Base-by-base conservation (phyloP, 2,113 vertebrate species). In the Reinhardtius hippoglossoides region DNA sequence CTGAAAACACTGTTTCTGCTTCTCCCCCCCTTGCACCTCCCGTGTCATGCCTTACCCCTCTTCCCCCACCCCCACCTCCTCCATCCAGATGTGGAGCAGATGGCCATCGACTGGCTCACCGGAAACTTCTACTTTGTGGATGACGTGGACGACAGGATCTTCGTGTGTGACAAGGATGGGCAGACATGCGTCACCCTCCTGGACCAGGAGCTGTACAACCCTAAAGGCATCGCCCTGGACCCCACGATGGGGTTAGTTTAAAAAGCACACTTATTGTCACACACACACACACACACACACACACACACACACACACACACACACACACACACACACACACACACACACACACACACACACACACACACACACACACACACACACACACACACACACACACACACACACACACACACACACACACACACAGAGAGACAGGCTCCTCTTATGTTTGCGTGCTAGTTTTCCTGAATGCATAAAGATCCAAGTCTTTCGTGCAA, bases 91-190 rank as follows among this genome's bases (percentile, higher is more conserved):
- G 98, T 99, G 85, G 97, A 99, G 81, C 98, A 99, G 95, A 99
- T 99, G 97, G 98, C 97, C 42, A 97, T 99, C 0, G 98, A 99
- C 88, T 99, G 98, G 98, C 95, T 99, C 54, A 99, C 98, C 0
- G 97, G 97, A 87, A 99, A 99, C 94, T 97, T 99, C 95, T 99
- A 99, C 94, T 99, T 99, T 37, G 97, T 99, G 90, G 98, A 99
- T 64, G 97, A 99, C 86, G 97, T 99, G 1, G 97, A 99, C 0
- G 97, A 99, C 87, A 94, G 97, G 71, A 97, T 99, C 91, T 99
- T 99, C 0, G 97, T 99, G 68, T 99, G 98, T 89, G 96, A 98
- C 92, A 96, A 95, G 73, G 96, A 97, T 0, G 98, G 98, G 0
- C 94, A 95, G 88, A 99, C 96, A 2, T 99, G 98, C 14, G 97